phyloP scores from a whole-genome alignment of 2,797 vertebrate species.

The Esox masquinongy region DNA sequence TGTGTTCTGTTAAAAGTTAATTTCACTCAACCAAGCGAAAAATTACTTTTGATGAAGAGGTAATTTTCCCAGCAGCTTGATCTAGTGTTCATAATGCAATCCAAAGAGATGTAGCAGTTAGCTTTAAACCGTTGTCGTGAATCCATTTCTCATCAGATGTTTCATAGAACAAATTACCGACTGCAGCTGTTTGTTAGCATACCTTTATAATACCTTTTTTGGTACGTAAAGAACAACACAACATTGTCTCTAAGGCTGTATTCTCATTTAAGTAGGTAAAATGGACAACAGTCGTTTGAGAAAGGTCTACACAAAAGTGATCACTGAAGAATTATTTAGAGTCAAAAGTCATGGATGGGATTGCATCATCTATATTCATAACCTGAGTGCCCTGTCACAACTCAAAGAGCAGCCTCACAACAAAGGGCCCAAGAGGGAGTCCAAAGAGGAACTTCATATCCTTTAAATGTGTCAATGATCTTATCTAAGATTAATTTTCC shows the following conservation, averaged over 20 bases:
- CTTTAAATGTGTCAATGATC: neutral
- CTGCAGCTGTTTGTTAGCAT: neutral
- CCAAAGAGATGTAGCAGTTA: conserved; percentile 46
- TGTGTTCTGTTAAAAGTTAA: conserved; percentile 23
- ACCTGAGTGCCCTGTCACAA: neutral
- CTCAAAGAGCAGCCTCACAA: neutral
- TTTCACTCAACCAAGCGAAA: conserved; percentile 35
- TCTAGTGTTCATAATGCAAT: conserved; percentile 37
- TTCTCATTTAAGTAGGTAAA: neutral
- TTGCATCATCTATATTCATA: neutral
- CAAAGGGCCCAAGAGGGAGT: neutral
- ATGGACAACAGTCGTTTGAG: neutral
- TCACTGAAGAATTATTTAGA: neutral
- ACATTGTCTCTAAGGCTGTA: neutral
- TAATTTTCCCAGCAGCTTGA: conserved; percentile 36
- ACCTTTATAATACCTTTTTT: neutral
- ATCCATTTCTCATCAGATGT: conserved; percentile 25
- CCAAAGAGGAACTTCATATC: neutral
- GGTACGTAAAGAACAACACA: neutral
- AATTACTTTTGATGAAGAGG: conserved; percentile 38
- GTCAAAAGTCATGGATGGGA: neutral
- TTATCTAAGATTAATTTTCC: neutral
- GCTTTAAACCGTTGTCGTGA: conserved; percentile 35
- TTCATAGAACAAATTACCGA: conserved; percentile 29
- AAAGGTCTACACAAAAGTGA: neutral